A percentile compares a stretch with the other conserved stretches of the same genome.
These are phyloP conservation scores for Calameuta idolon DNA, from an alignment of 2,888 invertebrate species.

Conservation along the genomic window DNA sequence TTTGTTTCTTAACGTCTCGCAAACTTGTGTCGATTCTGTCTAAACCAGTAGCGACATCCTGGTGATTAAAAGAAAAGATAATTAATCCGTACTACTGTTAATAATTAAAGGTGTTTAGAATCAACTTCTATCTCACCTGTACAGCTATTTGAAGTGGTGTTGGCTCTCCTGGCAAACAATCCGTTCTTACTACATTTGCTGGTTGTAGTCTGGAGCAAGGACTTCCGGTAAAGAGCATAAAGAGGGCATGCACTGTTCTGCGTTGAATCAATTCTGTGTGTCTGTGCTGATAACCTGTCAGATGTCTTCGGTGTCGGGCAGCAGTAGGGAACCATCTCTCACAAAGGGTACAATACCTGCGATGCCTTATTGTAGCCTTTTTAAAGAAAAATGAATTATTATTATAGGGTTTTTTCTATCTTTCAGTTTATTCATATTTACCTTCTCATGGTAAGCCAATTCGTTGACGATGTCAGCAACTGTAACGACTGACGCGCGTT, in stretches of 20 bases:
- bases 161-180: constrained; percentile 59
- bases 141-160: constrained; percentile 65
- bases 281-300: constrained; percentile 63
- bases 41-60: constrained; percentile 7
- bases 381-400: neutral
- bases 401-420: neutral
- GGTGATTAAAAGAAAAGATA: neutral
- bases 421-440: constrained; percentile 24
- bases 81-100: neutral
- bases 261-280: constrained; percentile 63
- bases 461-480: constrained; percentile 58
- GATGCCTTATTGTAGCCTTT: constrained; percentile 62
- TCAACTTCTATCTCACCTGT: constrained; percentile 50
- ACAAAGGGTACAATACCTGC: constrained; percentile 63
- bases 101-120: neutral
- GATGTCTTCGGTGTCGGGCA: constrained; percentile 57
- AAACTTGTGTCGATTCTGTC: neutral
- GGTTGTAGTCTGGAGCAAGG: constrained; percentile 61
- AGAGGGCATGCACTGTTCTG: constrained; percentile 64
- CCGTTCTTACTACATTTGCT: constrained; percentile 54
- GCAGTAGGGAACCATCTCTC: constrained; percentile 64
- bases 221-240: constrained; percentile 64
- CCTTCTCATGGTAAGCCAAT: constrained; percentile 64
- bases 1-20: constrained; percentile 15
- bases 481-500: constrained; percentile 48